Conservation (phyloP, 2,113 vertebrate genomes). For the Cochlearius cochlearius region DNA sequence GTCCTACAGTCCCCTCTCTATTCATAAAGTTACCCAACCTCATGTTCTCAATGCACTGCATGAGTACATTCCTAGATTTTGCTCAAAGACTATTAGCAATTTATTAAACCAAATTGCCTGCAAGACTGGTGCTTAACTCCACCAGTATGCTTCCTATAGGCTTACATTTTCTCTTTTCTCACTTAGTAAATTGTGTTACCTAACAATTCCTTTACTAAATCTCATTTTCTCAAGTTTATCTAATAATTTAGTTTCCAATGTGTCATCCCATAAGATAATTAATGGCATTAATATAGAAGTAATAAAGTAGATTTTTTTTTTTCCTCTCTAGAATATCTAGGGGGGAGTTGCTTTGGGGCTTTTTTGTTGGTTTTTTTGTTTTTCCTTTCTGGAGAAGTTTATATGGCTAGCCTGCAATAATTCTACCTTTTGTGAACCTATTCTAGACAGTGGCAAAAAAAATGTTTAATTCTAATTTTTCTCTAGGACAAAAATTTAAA, state of each 20-base stretch:
- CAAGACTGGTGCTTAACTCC: background rate
- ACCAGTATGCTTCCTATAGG: background rate
- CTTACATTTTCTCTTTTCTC: background rate
- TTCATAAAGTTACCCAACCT: background rate
- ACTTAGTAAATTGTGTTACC: background rate
- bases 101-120: background rate
- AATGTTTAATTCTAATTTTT: background rate
- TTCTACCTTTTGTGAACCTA: background rate
- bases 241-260: background rate
- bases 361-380: background rate
- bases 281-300: background rate
- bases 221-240: background rate
- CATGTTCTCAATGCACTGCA: background rate
- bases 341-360: background rate
- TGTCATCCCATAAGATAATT: background rate
- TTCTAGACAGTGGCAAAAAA: background rate
- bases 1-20: background rate
- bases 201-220: conserved; percentile 42
- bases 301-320: background rate
- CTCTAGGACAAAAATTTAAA: background rate
- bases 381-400: background rate
- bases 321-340: background rate
- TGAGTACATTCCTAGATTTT: background rate
- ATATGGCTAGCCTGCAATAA: background rate
- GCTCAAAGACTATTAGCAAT: background rate